These are phyloP conservation scores for Alcedo quadribrachys DNA, from an alignment of 2,797 vertebrate genomes.

Conservation along the genomic window DNA sequence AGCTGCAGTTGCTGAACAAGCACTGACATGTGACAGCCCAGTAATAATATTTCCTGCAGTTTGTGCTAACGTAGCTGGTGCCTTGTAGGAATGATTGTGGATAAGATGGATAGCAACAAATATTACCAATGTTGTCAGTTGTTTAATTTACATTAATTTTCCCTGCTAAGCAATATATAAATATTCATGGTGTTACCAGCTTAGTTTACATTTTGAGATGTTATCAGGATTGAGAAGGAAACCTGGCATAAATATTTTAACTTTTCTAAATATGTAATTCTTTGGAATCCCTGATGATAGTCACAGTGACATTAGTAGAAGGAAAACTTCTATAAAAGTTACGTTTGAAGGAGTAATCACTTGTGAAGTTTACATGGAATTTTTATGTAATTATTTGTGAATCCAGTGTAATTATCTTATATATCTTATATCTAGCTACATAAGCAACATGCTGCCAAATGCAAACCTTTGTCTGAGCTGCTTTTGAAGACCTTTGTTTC, in stretches of 20 bases:
- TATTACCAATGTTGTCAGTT: neutral
- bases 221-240: constrained; percentile 16
- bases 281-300: neutral
- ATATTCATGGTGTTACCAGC: constrained; percentile 30
- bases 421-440: neutral
- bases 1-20: neutral
- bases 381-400: neutral
- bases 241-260: constrained; percentile 28
- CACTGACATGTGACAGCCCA: neutral
- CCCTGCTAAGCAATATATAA: constrained; percentile 16
- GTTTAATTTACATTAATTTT: constrained; percentile 41
- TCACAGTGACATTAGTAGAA: neutral
- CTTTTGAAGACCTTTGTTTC: neutral
- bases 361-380: neutral
- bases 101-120: neutral
- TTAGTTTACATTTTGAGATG: constrained; percentile 22
- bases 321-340: neutral
- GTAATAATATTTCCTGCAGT: neutral
- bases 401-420: neutral
- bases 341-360: neutral
- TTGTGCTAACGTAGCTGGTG: neutral
- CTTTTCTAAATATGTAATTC: neutral
- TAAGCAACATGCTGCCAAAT: neutral
- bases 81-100: neutral
- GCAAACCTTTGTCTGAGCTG: neutral